phyloP scores from a whole-genome alignment of 2,797 vertebrate genomes.

The Liparis tanakae region DNA sequence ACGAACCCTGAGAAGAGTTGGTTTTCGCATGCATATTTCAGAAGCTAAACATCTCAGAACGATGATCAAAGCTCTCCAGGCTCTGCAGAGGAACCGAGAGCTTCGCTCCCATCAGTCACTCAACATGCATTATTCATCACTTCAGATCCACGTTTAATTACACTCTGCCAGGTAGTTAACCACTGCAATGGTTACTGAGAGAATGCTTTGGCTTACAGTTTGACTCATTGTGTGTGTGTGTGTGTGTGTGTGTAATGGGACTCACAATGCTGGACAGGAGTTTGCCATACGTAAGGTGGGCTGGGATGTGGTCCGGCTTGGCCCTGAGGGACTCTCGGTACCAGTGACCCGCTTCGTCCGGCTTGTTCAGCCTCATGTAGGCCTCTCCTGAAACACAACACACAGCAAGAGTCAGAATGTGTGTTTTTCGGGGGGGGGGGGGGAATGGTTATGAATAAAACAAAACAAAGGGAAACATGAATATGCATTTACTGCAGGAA shows the following conservation, averaged over 20 bases:
- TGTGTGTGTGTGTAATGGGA: constrained; percentile 22
- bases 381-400: constrained; percentile 86
- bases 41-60: constrained; percentile 36
- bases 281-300: constrained; percentile 94
- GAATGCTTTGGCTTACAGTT: neutral
- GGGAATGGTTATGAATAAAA: neutral
- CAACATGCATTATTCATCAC: constrained; percentile 58
- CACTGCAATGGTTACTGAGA: constrained; percentile 23
- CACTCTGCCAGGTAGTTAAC: constrained; percentile 46
- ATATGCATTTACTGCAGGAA: neutral
- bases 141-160: constrained; percentile 54
- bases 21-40: constrained; percentile 21
- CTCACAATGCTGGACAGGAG: constrained; percentile 90
- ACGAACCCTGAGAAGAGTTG: constrained; percentile 16
- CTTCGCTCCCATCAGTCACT: constrained; percentile 43
- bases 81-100: constrained; percentile 39
- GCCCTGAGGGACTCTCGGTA: constrained; percentile 90
- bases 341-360: constrained; percentile 91
- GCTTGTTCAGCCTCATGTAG: constrained; percentile 90
- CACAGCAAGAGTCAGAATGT: neutral
- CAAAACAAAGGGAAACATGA: neutral
- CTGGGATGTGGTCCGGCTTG: constrained; percentile 94
- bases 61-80: constrained; percentile 50
- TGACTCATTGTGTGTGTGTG: no score
- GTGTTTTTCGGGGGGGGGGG: neutral